Conservation (phyloP, 2,888 invertebrate genomes). For the Julus scandinavius region DNA sequence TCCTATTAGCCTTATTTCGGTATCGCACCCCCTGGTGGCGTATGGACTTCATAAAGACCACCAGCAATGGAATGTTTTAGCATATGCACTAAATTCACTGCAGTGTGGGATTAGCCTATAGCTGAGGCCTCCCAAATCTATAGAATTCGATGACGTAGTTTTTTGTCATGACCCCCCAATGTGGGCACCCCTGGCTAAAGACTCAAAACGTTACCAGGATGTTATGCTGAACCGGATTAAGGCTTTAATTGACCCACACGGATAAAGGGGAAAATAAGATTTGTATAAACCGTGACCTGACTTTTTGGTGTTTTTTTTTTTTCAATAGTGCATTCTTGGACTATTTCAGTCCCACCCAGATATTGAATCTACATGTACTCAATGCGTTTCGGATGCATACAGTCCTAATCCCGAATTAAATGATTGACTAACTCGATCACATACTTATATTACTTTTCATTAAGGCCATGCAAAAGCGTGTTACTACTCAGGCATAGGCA, state of each 20-base stretch:
- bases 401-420: background rate
- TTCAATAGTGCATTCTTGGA: background rate
- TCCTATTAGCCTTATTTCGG: too few species aligned
- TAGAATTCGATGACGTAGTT: too few species aligned
- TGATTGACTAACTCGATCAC: too few species aligned
- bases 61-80: too few species aligned
- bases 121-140: too few species aligned
- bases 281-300: background rate
- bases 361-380: background rate
- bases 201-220: too few species aligned
- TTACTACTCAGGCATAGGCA: background rate
- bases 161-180: too few species aligned
- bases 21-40: too few species aligned
- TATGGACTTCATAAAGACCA: too few species aligned
- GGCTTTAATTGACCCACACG: background rate
- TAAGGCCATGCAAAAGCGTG: background rate
- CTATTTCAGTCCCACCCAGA: background rate
- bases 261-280: background rate
- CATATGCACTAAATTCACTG: too few species aligned
- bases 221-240: background rate
- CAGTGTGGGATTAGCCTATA: too few species aligned
- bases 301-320: background rate
- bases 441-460: background rate
- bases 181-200: too few species aligned
- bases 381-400: background rate